Base-by-base conservation (phyloP, 2,113 vertebrate species). In the Podocnemis expansa region DNA sequence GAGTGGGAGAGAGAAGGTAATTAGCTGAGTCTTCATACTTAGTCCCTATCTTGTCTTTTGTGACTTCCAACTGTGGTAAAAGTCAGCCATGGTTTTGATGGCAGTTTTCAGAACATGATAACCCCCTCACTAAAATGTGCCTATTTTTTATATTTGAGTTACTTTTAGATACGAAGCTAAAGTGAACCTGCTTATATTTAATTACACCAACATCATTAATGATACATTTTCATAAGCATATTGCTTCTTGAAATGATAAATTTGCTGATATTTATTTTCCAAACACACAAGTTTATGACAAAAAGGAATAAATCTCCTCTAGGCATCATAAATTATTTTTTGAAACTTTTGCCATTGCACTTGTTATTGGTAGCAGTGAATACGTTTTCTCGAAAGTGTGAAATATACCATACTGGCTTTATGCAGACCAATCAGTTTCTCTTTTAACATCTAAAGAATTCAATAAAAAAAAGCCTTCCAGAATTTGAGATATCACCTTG, bases 401-500 rank as follows among this genome's bases (percentile, higher is more conserved):
- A 43, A 54, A 38, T 49, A 29, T 49, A 29, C 82, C 19, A 5
- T 87, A 56, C 9, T 54, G 7, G 5, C 0, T 80, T 93, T 55
- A 54, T 52, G 12, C 76, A 75, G 51, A 4, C 27, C 84, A 47
- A 34, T 19, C 56, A 67, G 24, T 11, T 92, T 88, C 55, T 83
- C 76, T 10, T 81, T 76, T 90, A 73, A 76, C 17, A 22, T 45
- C 47, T 75, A 22, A 78, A n/a, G 49, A 93, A 78, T 93, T 73
- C 47, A 94, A 27, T 60, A 82, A 82, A 89, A 17, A n/a, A 19
- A 91, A 95, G 6, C 14, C 14, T 96, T 92, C 82, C 87, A 95
- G 81, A 94, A 90, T 49, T 49, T 89, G 51, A 93, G 93, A 56
- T 34, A 91, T 94, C 58, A 96, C 34, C 82, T 84, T 70, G n/a